These are phyloP conservation scores for Pristionchus japonicus DNA, from an alignment of 2,888 invertebrate species.

Conservation along the genomic window DNA sequence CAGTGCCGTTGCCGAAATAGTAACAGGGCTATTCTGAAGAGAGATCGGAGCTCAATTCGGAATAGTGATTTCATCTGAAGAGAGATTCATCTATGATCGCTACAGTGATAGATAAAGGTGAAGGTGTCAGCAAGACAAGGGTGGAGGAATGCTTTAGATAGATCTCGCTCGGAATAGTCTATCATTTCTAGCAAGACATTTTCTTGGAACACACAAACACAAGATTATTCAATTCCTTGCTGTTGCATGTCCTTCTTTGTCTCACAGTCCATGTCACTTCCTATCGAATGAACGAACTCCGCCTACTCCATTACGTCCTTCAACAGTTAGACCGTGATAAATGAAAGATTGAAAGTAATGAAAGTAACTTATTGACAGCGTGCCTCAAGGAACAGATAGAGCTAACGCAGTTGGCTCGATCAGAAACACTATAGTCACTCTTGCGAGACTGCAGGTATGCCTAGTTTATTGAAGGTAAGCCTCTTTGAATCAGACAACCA, in stretches of 20 bases:
- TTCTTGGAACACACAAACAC: too few relatives aligned
- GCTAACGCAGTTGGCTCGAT: not conserved
- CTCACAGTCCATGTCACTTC: too few relatives aligned
- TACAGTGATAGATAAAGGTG: not conserved
- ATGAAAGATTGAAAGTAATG: not conserved
- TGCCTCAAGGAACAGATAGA: not conserved
- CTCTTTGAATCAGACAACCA: not conserved
- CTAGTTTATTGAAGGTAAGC: not conserved
- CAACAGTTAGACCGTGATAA: not conserved
- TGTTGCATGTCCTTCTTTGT: too few relatives aligned
- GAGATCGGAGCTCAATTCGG: not conserved
- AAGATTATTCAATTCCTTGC: too few relatives aligned
- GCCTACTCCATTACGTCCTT: not conserved
- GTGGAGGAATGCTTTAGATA: not conserved
- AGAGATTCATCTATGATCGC: not conserved
- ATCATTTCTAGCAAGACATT: too few relatives aligned
- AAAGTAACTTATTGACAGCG: not conserved
- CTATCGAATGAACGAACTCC: not conserved
- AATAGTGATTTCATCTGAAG: not conserved
- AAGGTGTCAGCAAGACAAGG: not conserved
- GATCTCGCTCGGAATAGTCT: not conserved
- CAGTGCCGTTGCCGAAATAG: constrained; percentile 4
- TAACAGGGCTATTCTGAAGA: not conserved
- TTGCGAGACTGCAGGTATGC: not conserved
- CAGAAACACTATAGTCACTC: not conserved